phyloP scores from a whole-genome alignment of 1,140 invertebrate genomes.

The Matsumurasca onukii region DNA sequence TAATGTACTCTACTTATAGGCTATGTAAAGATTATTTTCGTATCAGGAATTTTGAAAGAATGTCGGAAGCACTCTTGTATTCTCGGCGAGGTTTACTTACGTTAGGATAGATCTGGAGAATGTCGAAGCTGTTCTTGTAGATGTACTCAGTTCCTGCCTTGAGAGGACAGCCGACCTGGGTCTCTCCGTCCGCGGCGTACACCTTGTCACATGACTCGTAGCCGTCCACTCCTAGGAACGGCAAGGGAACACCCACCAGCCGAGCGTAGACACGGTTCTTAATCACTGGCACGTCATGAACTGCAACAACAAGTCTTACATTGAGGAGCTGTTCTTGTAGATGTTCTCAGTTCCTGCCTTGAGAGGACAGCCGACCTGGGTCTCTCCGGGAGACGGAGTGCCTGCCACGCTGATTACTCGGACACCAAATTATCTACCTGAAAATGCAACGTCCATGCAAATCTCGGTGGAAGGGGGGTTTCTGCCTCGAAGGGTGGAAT shows the following conservation, averaged over 20 bases:
- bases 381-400: too few species aligned
- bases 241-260: constrained; percentile 60
- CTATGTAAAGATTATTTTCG: too few species aligned
- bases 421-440: too few species aligned
- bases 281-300: constrained; percentile 51
- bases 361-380: constrained; percentile 67
- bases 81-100: too few species aligned
- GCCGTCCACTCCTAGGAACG: constrained; percentile 75
- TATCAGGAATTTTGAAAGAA: too few species aligned
- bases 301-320: constrained; percentile 48
- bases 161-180: constrained; percentile 62
- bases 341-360: constrained; percentile 61
- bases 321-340: constrained; percentile 69
- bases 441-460: too few species aligned
- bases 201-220: constrained; percentile 64
- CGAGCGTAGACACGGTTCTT: constrained; percentile 59
- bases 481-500: too few species aligned
- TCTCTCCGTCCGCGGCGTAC: constrained; percentile 54
- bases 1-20: too few species aligned
- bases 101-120: constrained; percentile 65
- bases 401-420: too few species aligned
- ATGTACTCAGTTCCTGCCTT: constrained; percentile 62
- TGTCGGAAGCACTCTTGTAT: too few species aligned
- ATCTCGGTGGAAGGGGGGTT: too few species aligned
- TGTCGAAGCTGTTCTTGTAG: constrained; percentile 67